A percentile compares a stretch with the other conserved stretches of the same genome.
phyloP scores from a whole-genome alignment of 2,113 vertebrate species.

The Corythoichthys haematopterus region DNA sequence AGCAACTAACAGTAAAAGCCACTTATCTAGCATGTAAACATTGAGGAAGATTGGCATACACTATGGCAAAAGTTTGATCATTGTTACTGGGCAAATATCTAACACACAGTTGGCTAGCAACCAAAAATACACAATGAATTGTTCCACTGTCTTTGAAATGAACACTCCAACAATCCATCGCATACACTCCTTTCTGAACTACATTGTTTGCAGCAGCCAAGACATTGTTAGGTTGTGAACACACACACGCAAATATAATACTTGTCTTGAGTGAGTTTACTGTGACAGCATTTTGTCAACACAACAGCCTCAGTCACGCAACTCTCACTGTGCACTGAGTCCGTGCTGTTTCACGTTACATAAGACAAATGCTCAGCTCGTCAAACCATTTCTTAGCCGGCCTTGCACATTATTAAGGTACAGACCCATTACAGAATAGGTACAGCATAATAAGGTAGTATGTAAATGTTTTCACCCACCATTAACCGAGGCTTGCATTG shows the following conservation, averaged over 20 bases:
- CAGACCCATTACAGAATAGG: neutral
- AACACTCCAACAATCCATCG: conserved; percentile 5
- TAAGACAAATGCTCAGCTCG: conserved; percentile 12
- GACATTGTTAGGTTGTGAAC: conserved; percentile 4
- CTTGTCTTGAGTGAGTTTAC: conserved; percentile 42
- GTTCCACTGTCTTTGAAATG: conserved; percentile 8
- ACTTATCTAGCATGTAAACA: neutral
- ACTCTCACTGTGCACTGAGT: conserved; percentile 35
- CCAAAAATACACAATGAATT: conserved; percentile 13
- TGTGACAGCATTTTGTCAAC: conserved; percentile 28
- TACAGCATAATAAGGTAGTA: no score
- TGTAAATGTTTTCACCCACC: no score
- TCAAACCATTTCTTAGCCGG: conserved; percentile 9
- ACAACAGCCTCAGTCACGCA: conserved; percentile 47
- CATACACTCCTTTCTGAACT: conserved; percentile 5
- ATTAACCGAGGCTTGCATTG: no score
- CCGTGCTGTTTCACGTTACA: conserved; percentile 31
- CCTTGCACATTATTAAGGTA: neutral
- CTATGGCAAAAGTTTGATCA: neutral
- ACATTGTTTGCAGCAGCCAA: conserved; percentile 25
- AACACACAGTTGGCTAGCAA: conserved; percentile 6
- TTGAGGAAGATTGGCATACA: conserved; percentile 2
- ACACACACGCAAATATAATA: conserved; percentile 20
- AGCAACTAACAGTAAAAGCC: conserved; percentile 9
- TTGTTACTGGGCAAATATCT: conserved; percentile 26